Conservation (phyloP, 2,888 invertebrate genomes). For the Carcina quercana region DNA sequence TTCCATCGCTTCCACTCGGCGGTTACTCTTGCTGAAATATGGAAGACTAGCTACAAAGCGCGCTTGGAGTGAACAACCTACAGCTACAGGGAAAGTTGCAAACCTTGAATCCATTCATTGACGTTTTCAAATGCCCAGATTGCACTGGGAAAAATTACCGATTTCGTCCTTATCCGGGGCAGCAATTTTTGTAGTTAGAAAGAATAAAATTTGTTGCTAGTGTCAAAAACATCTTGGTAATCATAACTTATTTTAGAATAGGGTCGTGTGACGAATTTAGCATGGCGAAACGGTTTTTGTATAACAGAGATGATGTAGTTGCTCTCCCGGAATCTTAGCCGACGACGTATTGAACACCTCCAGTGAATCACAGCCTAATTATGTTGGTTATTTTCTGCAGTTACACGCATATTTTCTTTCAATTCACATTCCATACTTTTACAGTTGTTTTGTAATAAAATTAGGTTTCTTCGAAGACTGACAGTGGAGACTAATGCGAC, state of each 20-base stretch:
- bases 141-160: constrained; percentile 32
- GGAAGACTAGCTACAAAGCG: constrained; percentile 96
- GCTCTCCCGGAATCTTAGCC: constrained; percentile 40
- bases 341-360: constrained; percentile 21
- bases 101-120: constrained; percentile 32
- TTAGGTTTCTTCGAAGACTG: constrained; percentile 68
- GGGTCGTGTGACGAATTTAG: constrained; percentile 48
- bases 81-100: constrained; percentile 27
- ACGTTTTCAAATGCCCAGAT: constrained; percentile 27
- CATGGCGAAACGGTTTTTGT: constrained; percentile 30
- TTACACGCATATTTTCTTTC: constrained; percentile 30
- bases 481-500: constrained; percentile 56
- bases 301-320: constrained; percentile 26
- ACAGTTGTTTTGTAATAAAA: constrained; percentile 44
- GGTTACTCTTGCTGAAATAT: constrained; percentile 94
- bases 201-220: constrained; percentile 47
- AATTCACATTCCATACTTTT: constrained; percentile 59
- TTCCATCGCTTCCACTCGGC: constrained; percentile 98
- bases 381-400: constrained; percentile 36
- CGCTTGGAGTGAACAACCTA: constrained; percentile 82
- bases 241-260: constrained; percentile 40
- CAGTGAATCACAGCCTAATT: constrained; percentile 29
- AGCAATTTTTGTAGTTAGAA: constrained; percentile 61
- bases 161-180: constrained; percentile 66
- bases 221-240: constrained; percentile 44